Evolutionary conservation across 1,140 invertebrate species (phyloP).

Genomic region (Aphelenchoides avenae): DNA sequence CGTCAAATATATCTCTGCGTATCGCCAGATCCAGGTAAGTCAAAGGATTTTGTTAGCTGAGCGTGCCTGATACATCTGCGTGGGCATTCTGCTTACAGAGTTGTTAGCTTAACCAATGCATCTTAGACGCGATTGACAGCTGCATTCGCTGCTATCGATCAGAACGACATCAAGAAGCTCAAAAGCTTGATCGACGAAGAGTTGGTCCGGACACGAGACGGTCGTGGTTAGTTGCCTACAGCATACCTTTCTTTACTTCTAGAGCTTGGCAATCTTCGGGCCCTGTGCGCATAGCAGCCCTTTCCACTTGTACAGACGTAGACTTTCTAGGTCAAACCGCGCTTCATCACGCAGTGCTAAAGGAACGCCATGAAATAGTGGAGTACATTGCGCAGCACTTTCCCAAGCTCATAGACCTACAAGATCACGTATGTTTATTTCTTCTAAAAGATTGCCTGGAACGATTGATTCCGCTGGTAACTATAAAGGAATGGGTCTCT

Average conservation of each 20-base stretch:
- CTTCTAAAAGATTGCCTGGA: slow-evolving; percentile 5
- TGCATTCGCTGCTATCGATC: slow-evolving; percentile 48
- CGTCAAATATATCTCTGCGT: slow-evolving; percentile 43
- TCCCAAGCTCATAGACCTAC: slow-evolving; percentile 43
- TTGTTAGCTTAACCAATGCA: slow-evolving; percentile 12
- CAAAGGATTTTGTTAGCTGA: slow-evolving; percentile 6
- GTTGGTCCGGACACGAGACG: slow-evolving; percentile 47
- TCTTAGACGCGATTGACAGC: slow-evolving; percentile 40
- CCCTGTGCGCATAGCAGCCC: background rate
- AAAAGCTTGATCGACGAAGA: slow-evolving; percentile 41
- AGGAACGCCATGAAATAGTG: slow-evolving; percentile 55
- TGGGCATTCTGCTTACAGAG: background rate
- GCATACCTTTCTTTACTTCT: slow-evolving; percentile 11
- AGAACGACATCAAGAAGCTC: slow-evolving; percentile 43
- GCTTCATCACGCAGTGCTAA: slow-evolving; percentile 51
- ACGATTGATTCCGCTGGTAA: no score
- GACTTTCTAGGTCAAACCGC: slow-evolving; percentile 44
- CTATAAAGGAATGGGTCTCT: no score
- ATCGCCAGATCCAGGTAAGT: slow-evolving; percentile 52
- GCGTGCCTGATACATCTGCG: no score
- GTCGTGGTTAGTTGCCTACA: slow-evolving; percentile 33
- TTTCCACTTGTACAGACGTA: background rate
- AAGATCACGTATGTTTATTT: slow-evolving; percentile 41
- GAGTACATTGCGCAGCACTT: slow-evolving; percentile 43
- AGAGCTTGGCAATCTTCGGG: slow-evolving; percentile 1